Evolutionary conservation across 2,113 vertebrate genomes (phyloP).

Genomic region (Talpa occidentalis): DNA sequence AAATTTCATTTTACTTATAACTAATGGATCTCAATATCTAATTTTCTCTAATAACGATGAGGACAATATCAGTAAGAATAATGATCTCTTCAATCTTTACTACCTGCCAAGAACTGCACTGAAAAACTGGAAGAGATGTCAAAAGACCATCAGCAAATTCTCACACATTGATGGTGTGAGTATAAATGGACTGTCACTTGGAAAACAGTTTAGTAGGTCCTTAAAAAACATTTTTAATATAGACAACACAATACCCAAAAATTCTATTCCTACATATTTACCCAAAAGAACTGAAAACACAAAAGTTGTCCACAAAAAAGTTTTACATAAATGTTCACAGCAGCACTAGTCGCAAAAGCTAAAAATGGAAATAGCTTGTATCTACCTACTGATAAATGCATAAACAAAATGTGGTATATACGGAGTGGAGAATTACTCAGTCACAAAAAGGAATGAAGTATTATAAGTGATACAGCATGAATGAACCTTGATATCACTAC

Average conservation of each 20-base stretch:
- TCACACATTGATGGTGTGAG: background rate
- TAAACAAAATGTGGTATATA: background rate
- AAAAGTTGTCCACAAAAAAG: background rate
- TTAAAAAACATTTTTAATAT: background rate
- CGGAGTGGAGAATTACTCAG: background rate
- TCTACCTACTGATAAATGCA: background rate
- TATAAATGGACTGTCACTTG: background rate
- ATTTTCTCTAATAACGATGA: background rate
- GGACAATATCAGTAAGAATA: background rate
- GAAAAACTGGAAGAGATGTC: background rate
- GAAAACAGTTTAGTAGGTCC: background rate
- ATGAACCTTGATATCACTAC: background rate
- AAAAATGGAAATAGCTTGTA: background rate
- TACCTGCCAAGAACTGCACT: background rate
- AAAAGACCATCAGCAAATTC: background rate
- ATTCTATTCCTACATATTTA: background rate
- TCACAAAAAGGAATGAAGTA: background rate
- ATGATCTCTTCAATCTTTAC: background rate
- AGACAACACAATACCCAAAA: background rate
- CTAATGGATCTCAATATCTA: background rate
- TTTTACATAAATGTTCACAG: background rate
- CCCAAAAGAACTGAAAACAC: conserved; percentile 29
- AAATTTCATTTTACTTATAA: background rate
- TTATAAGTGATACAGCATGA: background rate
- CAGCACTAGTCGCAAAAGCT: background rate